These are phyloP conservation scores for Plusia festucae DNA, from an alignment of 2,888 invertebrate species.

Conservation along the genomic window DNA sequence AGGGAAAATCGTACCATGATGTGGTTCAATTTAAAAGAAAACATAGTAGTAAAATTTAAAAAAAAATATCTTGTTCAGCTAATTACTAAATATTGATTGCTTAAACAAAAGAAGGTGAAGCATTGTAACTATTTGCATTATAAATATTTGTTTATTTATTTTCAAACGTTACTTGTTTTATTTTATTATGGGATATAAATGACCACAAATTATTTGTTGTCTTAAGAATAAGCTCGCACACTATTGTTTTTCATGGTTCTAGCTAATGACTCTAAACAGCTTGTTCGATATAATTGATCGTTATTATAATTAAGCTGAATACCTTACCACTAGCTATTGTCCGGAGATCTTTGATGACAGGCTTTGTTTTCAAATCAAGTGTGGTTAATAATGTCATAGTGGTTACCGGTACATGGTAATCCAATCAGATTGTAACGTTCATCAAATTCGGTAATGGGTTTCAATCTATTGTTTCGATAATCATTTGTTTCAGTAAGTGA, in stretches of 20 bases:
- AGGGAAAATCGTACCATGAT: conserved; percentile 10
- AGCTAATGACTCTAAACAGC: conserved; percentile 27
- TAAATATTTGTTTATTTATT: not conserved
- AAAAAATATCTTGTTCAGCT: conserved; percentile 15
- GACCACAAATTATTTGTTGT: not conserved
- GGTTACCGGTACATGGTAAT: conserved; percentile 32
- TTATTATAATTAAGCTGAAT: conserved; percentile 47
- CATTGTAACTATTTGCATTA: not conserved
- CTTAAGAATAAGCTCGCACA: not conserved
- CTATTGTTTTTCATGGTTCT: conserved; percentile 28
- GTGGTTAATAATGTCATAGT: conserved; percentile 41
- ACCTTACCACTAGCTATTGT: conserved; percentile 38
- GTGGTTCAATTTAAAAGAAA: conserved; percentile 21
- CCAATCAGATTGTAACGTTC: conserved; percentile 32
- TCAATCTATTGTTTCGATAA: not conserved
- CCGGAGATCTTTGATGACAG: conserved; percentile 36
- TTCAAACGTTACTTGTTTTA: not conserved
- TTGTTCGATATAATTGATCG: conserved; percentile 51
- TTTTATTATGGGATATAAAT: not conserved
- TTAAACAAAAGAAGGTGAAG: not conserved
- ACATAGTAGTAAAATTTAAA: conserved; percentile 26
- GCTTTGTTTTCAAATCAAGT: conserved; percentile 48
- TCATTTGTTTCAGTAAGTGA: conserved; percentile 11
- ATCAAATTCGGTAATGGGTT: conserved; percentile 20
- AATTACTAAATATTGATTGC: not conserved